phyloP scores from a whole-genome alignment of 2,888 invertebrate genomes.

The Pegoplata infirma region DNA sequence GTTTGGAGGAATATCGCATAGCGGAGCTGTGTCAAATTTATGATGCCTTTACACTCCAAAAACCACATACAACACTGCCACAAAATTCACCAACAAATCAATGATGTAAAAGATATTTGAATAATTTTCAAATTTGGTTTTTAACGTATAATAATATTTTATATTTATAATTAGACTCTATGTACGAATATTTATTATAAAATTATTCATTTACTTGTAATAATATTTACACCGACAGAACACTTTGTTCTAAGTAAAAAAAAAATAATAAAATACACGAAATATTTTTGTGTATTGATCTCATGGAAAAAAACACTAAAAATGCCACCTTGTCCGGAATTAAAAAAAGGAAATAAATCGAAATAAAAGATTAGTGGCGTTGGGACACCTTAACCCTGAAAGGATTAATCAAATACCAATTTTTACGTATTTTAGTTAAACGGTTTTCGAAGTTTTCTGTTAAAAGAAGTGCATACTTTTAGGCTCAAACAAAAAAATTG shows the following conservation, averaged over 20 bases:
- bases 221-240: neutral
- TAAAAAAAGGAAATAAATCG: too few relatives aligned
- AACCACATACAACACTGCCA: constrained; percentile 79
- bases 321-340: too few relatives aligned
- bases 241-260: constrained; percentile 14
- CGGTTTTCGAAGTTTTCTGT: too few relatives aligned
- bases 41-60: constrained; percentile 90
- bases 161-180: constrained; percentile 39
- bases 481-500: too few relatives aligned
- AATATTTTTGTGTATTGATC: constrained; percentile 41
- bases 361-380: too few relatives aligned
- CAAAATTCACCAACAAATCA: constrained; percentile 66
- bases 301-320: too few relatives aligned
- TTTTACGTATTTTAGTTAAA: too few relatives aligned
- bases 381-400: too few relatives aligned
- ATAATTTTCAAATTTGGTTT: constrained; percentile 42
- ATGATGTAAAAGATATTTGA: constrained; percentile 63
- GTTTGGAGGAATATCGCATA: constrained; percentile 95
- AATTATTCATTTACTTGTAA: constrained; percentile 12
- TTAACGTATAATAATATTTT: constrained; percentile 18
- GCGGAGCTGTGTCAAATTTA: constrained; percentile 94
- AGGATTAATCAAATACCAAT: too few relatives aligned
- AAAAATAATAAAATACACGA: constrained; percentile 31
- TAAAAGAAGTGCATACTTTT: too few relatives aligned
- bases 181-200: constrained; percentile 27